Percentiles rank a stretch among this genome's conserved stretches.
These are phyloP conservation scores for Macquaria australasica DNA, from an alignment of 2,113 vertebrate species.

Conservation along the genomic window DNA sequence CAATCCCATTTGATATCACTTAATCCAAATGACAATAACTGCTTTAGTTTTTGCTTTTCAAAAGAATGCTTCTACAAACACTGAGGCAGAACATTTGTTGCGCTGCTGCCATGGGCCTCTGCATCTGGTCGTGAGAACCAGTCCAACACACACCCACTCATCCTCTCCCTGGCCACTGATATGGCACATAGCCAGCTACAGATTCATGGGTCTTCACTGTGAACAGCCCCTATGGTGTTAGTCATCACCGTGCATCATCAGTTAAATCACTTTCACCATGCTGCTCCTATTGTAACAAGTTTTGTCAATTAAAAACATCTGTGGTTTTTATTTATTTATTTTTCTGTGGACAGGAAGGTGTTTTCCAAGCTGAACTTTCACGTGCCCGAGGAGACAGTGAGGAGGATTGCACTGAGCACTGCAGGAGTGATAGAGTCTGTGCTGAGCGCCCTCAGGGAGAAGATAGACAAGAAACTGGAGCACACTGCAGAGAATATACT, in stretches of 20 bases:
- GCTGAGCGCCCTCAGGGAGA: slow-evolving; percentile 78
- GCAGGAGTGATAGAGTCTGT: slow-evolving; percentile 82
- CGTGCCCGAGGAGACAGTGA: slow-evolving; percentile 80
- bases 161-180: slow-evolving; percentile 29
- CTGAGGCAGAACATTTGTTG: not conserved
- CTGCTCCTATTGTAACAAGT: not conserved
- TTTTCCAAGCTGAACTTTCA: slow-evolving; percentile 85
- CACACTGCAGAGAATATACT: slow-evolving; percentile 37
- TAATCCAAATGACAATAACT: not conserved
- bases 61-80: not conserved
- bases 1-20: not conserved
- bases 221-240: slow-evolving; percentile 34
- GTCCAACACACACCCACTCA: slow-evolving; percentile 44
- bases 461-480: slow-evolving; percentile 75
- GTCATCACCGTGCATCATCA: slow-evolving; percentile 18
- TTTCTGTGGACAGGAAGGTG: slow-evolving; percentile 81
- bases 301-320: slow-evolving; percentile 42
- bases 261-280: slow-evolving; percentile 15
- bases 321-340: not conserved
- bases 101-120: slow-evolving; percentile 3
- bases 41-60: not conserved
- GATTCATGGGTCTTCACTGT: slow-evolving; percentile 35
- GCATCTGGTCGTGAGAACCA: slow-evolving; percentile 49
- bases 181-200: slow-evolving; percentile 49
- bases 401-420: slow-evolving; percentile 75